Conservation (phyloP, 2,888 invertebrate genomes). For the Oscheius onirici region DNA sequence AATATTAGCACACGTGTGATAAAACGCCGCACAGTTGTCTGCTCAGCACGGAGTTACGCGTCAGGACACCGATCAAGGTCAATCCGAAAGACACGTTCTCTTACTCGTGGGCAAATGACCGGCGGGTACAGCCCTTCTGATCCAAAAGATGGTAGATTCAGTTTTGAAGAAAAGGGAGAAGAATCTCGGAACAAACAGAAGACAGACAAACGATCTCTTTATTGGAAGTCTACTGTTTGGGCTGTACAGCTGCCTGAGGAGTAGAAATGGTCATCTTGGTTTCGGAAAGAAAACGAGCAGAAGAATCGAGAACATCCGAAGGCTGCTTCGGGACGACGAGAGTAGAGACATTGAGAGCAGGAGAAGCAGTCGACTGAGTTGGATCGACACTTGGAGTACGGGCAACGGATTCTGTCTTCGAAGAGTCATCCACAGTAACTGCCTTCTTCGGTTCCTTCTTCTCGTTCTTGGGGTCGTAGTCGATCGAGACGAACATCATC, state of each 20-base stretch:
- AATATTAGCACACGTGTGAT: constrained; percentile 17
- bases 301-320: background rate
- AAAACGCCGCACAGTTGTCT: constrained; percentile 10
- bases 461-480: background rate
- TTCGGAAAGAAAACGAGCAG: background rate
- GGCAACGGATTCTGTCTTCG: background rate
- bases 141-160: too few relatives aligned
- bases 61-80: background rate
- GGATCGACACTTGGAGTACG: background rate
- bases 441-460: background rate
- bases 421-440: background rate
- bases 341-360: background rate
- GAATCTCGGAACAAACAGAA: too few relatives aligned
- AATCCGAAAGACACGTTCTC: background rate
- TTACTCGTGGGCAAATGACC: too few relatives aligned
- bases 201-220: too few relatives aligned
- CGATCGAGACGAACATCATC: background rate
- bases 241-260: too few relatives aligned
- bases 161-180: too few relatives aligned
- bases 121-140: too few relatives aligned
- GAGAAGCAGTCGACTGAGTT: background rate
- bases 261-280: background rate
- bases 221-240: too few relatives aligned
- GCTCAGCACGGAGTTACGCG: background rate
- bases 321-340: background rate